phyloP scores from a whole-genome alignment of 2,113 vertebrate species.

The Eretmodus cyanostictus region DNA sequence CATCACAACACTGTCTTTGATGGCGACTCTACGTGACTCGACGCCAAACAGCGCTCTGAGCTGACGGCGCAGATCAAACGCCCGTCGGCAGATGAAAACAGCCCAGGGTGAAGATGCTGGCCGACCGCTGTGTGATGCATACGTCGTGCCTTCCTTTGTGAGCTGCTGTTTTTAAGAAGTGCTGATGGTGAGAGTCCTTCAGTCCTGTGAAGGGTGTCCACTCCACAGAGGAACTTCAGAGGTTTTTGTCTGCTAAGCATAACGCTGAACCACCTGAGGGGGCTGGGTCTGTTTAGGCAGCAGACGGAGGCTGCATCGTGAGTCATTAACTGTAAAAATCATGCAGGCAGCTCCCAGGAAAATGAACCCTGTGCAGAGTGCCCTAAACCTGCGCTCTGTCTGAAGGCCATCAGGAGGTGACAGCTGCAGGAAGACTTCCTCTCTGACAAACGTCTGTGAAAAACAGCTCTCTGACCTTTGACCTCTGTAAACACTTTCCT shows the following conservation, averaged over 20 bases:
- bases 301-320: not conserved
- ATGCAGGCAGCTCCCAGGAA: not conserved
- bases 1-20: not conserved
- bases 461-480: not conserved
- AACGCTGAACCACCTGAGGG: not conserved
- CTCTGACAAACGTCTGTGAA: not conserved
- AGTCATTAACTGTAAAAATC: not conserved
- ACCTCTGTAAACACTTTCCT: not conserved
- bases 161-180: not conserved
- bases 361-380: not conserved
- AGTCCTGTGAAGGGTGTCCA: not conserved
- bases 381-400: not conserved
- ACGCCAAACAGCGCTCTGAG: not conserved
- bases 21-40: not conserved
- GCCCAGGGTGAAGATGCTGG: not conserved
- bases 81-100: not conserved
- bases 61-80: not conserved
- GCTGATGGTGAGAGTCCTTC: not conserved
- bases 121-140: not conserved
- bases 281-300: not conserved
- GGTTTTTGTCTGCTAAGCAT: not conserved
- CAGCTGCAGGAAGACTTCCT: not conserved
- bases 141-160: not conserved
- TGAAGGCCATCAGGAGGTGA: not conserved
- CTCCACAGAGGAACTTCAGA: not conserved